Evolutionary conservation across 2,888 invertebrate species (phyloP), one percentile per base, ranked within the genome.

Genomic region (Lycophotia porphyrea): DNA sequence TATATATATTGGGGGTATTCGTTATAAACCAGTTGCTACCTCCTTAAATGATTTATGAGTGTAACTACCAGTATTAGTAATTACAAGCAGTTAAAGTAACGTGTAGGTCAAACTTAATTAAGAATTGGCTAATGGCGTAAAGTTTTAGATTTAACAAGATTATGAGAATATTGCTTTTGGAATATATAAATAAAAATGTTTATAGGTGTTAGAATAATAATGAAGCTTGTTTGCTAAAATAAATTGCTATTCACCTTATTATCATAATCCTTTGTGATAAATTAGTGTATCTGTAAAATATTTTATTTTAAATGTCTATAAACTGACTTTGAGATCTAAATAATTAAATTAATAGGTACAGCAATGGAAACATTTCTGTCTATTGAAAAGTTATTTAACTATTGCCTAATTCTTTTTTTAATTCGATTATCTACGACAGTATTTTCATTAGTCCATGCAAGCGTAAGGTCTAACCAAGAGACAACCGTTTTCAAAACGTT

Each of bases 1-100:
- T 63, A 72, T 71, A 67, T 78, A 52, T 67, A 80, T 76, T 70
- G 58, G 15, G n/a, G 31, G 18, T 73, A 65, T 80, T 44, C 63
- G 39, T 58, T 75, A 34, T 64, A 74, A 76, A 70, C 61, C 60
- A 58, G 64, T 71, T 66, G 49, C 27, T 52, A 60, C 72, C n/a
- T 65, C 21, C 24, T 49, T 5, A 63, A 5, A 78, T 80, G 65
- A 82, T 82, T 84, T 85, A 84, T 71, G 55, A 74, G 71, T 21
- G 36, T 52, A 34, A 71, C 58, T 81, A 61, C 78, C 47, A 71
- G 39, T 63, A 36, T 74, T 69, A 70, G 36, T 39, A 70, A 49
- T 69, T 74, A 78, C 76, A 71, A 75, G 75, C 64, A 61, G 42
- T 71, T 39, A 73, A 70, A 68, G 71, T 78, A 76, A 73, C 67